Percentiles rank a stretch among this genome's conserved stretches.
Evolutionary conservation across 1,140 invertebrate genomes (phyloP).

Genomic region (Teleogryllus occipitalis): DNA sequence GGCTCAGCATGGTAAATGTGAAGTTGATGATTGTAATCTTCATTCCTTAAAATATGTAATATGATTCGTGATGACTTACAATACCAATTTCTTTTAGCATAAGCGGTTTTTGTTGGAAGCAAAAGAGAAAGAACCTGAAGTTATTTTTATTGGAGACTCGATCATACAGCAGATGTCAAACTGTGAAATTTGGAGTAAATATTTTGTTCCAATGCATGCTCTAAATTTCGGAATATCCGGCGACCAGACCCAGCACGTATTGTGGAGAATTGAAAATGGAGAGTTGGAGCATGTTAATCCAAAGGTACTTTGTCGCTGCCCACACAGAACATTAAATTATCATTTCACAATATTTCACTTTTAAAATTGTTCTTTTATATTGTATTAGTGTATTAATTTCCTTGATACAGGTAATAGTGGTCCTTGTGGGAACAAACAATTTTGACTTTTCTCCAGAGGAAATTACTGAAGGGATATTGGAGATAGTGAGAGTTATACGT

Average conservation of each 20-base stretch:
- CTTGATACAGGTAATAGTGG: slow-evolving; percentile 62
- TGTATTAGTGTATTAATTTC: slow-evolving; percentile 19
- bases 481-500: slow-evolving; percentile 62
- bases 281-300: slow-evolving; percentile 79
- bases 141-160: slow-evolving; percentile 85
- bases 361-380: slow-evolving; percentile 18
- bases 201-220: slow-evolving; percentile 79
- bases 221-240: slow-evolving; percentile 85
- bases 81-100: slow-evolving; percentile 51
- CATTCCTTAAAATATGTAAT: not conserved
- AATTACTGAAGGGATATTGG: slow-evolving; percentile 69
- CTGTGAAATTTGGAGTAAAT: slow-evolving; percentile 73
- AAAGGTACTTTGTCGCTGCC: slow-evolving; percentile 50
- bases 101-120: slow-evolving; percentile 70
- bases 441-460: slow-evolving; percentile 64
- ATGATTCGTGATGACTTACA: not conserved
- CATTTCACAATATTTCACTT: slow-evolving; percentile 11
- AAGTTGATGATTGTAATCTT: not conserved
- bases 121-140: slow-evolving; percentile 78
- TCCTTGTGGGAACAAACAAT: slow-evolving; percentile 83
- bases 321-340: no score
- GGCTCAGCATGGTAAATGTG: slow-evolving; percentile 54
- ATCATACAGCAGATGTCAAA: slow-evolving; percentile 68
- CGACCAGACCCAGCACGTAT: slow-evolving; percentile 77
- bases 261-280: slow-evolving; percentile 82